A percentile compares a stretch with the other conserved stretches of the same genome.
phyloP scores from a whole-genome alignment of 2,113 vertebrate genomes.

The Triplophysa dalaica region DNA sequence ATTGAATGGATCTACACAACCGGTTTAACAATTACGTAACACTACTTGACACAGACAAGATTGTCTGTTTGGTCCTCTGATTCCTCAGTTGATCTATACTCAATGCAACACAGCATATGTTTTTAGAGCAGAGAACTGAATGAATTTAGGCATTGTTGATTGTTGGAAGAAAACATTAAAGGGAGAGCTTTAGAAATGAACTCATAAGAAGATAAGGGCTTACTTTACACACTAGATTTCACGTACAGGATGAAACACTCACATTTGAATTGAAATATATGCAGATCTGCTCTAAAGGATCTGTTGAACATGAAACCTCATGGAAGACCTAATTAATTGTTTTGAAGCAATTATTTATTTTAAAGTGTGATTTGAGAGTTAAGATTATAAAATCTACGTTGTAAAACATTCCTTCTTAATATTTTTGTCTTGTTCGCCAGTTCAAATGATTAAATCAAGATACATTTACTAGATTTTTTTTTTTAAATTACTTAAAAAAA shows the following conservation, averaged over 20 bases:
- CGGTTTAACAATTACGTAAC: neutral
- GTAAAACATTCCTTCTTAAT: too few relatives aligned
- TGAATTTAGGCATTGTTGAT: neutral
- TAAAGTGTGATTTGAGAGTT: too few relatives aligned
- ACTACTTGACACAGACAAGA: too few relatives aligned
- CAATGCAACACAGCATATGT: neutral
- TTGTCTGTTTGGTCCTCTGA: too few relatives aligned
- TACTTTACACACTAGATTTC: too few relatives aligned
- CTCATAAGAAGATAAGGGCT: neutral
- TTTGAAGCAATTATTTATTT: too few relatives aligned
- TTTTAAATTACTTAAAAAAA: too few relatives aligned
- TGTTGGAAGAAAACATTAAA: conserved; percentile 37
- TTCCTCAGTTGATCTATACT: neutral
- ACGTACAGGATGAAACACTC: neutral
- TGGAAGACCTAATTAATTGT: conserved; percentile 37
- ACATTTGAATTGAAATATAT: conserved; percentile 41
- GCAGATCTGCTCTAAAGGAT: neutral
- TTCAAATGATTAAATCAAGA: too few relatives aligned
- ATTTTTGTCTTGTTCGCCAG: too few relatives aligned
- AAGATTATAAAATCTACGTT: too few relatives aligned
- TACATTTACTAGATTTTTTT: too few relatives aligned
- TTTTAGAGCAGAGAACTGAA: neutral
- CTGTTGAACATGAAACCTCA: neutral
- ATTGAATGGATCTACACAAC: neutral
- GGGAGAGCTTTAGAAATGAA: neutral